A percentile compares a stretch with the other conserved stretches of the same genome.
Conservation (phyloP, 2,888 invertebrate genomes). For the Orthosia gracilis region DNA sequence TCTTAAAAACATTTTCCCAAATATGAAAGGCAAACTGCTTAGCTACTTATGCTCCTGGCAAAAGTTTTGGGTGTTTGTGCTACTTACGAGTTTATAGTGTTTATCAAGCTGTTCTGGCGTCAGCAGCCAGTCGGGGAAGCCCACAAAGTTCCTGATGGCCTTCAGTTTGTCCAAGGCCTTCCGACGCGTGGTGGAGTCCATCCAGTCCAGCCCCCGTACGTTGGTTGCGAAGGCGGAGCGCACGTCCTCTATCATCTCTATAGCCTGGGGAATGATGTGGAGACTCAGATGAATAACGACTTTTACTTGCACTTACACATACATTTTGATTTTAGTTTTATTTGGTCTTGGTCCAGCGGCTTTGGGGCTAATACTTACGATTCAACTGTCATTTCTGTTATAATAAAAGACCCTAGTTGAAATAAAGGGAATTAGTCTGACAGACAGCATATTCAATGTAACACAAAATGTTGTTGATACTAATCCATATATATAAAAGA, state of each 20-base stretch:
- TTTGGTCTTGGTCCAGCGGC: too few species aligned
- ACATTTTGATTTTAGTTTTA: too few species aligned
- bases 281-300: too few species aligned
- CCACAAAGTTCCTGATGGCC: constrained; percentile 94
- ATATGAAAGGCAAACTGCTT: too few species aligned
- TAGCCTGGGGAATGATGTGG: constrained; percentile 85
- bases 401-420: too few species aligned
- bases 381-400: too few species aligned
- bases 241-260: constrained; percentile 95
- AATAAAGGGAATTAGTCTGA: not conserved
- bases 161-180: constrained; percentile 93
- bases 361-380: too few species aligned
- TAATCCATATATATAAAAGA: too few species aligned
- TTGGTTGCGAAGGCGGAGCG: constrained; percentile 94
- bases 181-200: constrained; percentile 94
- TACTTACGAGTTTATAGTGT: constrained; percentile 93
- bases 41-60: too few species aligned
- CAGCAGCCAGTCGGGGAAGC: constrained; percentile 95
- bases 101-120: constrained; percentile 92
- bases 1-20: too few species aligned
- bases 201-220: constrained; percentile 94
- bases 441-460: not conserved
- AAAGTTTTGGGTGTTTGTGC: too few species aligned
- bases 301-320: too few species aligned
- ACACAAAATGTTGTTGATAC: not conserved